These are phyloP conservation scores for Melanaphis sacchari DNA, from an alignment of 1,140 invertebrate species.

Conservation along the genomic window DNA sequence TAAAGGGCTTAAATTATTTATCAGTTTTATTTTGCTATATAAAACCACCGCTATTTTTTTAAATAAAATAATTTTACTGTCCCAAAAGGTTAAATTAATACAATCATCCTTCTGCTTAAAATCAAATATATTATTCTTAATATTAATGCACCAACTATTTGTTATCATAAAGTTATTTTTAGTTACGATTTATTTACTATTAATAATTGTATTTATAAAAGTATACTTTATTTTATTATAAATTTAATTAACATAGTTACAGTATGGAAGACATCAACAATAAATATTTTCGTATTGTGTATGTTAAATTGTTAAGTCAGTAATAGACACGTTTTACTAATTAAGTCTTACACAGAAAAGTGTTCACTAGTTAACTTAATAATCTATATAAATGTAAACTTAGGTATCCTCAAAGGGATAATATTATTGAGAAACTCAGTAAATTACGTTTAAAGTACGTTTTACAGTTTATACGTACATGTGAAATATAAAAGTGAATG, in stretches of 20 bases:
- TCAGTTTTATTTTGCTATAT: too few relatives aligned
- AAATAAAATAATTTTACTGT: too few relatives aligned
- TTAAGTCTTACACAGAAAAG: constrained; percentile 21
- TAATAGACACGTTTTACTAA: constrained; percentile 26
- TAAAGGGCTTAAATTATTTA: too few relatives aligned
- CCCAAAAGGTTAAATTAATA: too few relatives aligned
- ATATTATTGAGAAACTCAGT: constrained; percentile 29
- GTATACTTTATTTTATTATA: background rate
- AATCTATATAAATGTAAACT: constrained; percentile 45
- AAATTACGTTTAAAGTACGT: constrained; percentile 46
- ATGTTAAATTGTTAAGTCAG: background rate
- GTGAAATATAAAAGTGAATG: constrained; percentile 31
- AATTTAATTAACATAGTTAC: background rate
- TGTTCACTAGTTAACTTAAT: constrained; percentile 37
- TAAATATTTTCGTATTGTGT: background rate
- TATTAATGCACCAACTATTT: too few relatives aligned
- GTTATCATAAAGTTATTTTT: too few relatives aligned
- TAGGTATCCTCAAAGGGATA: constrained; percentile 19
- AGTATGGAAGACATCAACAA: background rate
- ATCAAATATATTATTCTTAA: too few relatives aligned
- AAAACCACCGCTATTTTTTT: too few relatives aligned
- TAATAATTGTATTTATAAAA: too few relatives aligned
- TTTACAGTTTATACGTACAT: constrained; percentile 20
- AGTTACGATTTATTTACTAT: too few relatives aligned
- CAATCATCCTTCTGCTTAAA: too few relatives aligned